Evolutionary conservation across 2,797 vertebrate species (phyloP).

Genomic region (Esox masquinongy): DNA sequence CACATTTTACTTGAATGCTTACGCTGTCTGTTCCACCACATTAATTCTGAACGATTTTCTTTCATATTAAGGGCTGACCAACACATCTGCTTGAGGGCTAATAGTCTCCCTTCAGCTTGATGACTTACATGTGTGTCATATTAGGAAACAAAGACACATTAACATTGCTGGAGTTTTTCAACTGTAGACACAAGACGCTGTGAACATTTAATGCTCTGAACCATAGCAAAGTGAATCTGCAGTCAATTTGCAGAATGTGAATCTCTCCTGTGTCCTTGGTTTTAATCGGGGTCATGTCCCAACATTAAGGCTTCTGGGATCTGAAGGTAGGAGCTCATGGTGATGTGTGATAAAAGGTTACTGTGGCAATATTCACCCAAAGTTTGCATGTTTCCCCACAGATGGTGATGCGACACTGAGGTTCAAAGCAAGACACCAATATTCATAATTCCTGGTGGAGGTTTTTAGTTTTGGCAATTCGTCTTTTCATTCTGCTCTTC

Average conservation of each 20-base stretch:
- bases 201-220: slow-evolving; percentile 24
- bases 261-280: slow-evolving; percentile 34
- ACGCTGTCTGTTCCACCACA: neutral
- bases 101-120: slow-evolving; percentile 46
- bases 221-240: slow-evolving; percentile 39
- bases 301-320: slow-evolving; percentile 52
- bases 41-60: neutral
- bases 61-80: neutral
- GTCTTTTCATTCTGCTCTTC: slow-evolving; percentile 22
- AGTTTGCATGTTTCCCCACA: neutral
- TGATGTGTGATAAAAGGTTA: slow-evolving; percentile 29
- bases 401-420: slow-evolving; percentile 3
- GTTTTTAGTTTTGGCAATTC: slow-evolving; percentile 42
- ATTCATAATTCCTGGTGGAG: slow-evolving; percentile 14
- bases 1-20: neutral
- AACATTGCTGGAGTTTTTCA: slow-evolving; percentile 43
- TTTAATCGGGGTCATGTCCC: slow-evolving; percentile 57
- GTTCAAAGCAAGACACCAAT: slow-evolving; percentile 14
- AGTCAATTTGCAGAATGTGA: slow-evolving; percentile 10
- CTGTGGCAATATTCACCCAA: slow-evolving; percentile 43
- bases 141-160: slow-evolving; percentile 58
- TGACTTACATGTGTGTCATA: slow-evolving; percentile 46
- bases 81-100: neutral
- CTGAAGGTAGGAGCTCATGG: slow-evolving; percentile 48
- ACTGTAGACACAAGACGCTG: slow-evolving; percentile 47